Evolutionary conservation across 2,797 vertebrate species (phyloP).

Genomic region (Chromobotia macracanthus): DNA sequence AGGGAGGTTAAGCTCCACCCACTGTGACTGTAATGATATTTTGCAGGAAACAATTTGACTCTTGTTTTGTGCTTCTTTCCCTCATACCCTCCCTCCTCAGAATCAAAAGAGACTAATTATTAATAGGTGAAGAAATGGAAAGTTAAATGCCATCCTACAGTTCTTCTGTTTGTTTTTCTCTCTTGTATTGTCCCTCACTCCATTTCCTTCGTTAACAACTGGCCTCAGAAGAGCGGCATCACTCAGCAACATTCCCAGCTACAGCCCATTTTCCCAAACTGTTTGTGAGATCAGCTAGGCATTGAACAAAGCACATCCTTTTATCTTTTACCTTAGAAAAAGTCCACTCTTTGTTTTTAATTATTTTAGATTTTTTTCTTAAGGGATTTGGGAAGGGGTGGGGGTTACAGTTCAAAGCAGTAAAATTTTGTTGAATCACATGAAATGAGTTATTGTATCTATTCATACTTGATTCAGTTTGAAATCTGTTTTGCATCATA

Average conservation of each 20-base stretch:
- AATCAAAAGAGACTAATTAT: slow-evolving; percentile 20
- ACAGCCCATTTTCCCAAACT: background rate
- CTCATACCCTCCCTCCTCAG: slow-evolving; percentile 11
- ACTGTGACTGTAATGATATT: slow-evolving; percentile 61
- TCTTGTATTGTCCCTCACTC: slow-evolving; percentile 36
- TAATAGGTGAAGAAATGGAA: slow-evolving; percentile 1
- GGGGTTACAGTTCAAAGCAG: slow-evolving; percentile 10
- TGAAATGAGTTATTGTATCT: slow-evolving; percentile 49
- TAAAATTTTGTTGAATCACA: slow-evolving; percentile 31
- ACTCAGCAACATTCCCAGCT: slow-evolving; percentile 32
- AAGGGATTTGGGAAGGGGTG: slow-evolving; percentile 26
- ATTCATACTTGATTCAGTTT: slow-evolving; percentile 52
- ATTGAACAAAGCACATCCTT: slow-evolving; percentile 52
- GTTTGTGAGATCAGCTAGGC: slow-evolving; percentile 56
- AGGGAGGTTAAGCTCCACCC: slow-evolving; percentile 42
- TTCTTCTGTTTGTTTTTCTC: slow-evolving; percentile 36
- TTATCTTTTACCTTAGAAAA: slow-evolving; percentile 36
- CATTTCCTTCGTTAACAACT: slow-evolving; percentile 14
- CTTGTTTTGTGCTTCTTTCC: slow-evolving; percentile 18
- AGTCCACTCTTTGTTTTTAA: background rate
- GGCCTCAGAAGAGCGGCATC: slow-evolving; percentile 34
- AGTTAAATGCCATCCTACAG: slow-evolving; percentile 42
- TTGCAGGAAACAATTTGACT: slow-evolving; percentile 54
- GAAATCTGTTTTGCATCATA: slow-evolving; percentile 27
- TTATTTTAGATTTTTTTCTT: slow-evolving; percentile 22